Conservation (phyloP, 1,140 invertebrate species). For the Sitodiplosis mosellana region DNA sequence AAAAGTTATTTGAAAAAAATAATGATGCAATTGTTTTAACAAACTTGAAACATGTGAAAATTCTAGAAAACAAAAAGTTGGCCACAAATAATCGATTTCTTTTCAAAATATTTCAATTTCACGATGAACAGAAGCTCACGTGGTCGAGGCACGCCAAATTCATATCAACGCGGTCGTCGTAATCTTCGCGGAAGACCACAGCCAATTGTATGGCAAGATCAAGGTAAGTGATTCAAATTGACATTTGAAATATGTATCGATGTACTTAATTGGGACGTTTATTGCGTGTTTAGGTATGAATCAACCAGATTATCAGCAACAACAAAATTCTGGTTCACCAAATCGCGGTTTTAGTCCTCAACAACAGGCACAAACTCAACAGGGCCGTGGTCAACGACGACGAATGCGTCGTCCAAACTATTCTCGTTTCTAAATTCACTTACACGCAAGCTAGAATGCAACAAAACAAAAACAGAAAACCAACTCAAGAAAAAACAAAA, state of each 20-base stretch:
- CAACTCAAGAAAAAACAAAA: no score
- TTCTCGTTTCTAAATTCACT: background rate
- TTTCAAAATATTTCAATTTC: no score
- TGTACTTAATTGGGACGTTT: no score
- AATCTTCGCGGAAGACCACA: conserved; percentile 14
- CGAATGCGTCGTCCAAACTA: conserved; percentile 15
- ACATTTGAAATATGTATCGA: background rate
- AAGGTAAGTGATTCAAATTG: background rate
- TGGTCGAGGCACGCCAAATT: conserved; percentile 12
- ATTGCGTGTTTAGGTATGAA: background rate
- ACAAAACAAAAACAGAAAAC: no score
- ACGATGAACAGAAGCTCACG: no score
- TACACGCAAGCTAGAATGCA: no score
- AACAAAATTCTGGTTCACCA: background rate
- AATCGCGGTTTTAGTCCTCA: background rate
- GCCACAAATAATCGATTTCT: no score
- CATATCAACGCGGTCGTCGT: conserved; percentile 10
- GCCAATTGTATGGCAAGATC: conserved; percentile 27
- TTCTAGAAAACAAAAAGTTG: no score
- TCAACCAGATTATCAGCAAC: background rate
- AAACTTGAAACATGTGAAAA: no score
- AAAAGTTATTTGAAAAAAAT: no score
- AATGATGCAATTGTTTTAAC: no score
- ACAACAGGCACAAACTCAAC: conserved; percentile 4
- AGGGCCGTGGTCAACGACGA: conserved; percentile 9